phyloP scores from a whole-genome alignment of 2,888 invertebrate species.

The Phoronis australis region DNA sequence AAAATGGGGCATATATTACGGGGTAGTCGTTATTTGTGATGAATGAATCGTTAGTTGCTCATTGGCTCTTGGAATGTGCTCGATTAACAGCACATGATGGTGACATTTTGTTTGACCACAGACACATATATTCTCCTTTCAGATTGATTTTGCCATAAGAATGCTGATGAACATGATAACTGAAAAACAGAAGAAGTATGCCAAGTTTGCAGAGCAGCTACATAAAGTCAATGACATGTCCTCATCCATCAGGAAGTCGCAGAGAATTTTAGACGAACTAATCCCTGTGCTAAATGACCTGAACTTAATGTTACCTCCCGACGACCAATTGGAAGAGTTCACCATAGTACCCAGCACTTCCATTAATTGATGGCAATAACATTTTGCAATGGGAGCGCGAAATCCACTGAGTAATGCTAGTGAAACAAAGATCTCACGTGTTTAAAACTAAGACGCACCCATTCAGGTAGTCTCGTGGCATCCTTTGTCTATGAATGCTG shows the following conservation, averaged over 20 bases:
- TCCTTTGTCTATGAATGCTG: too few relatives aligned
- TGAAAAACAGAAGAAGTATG: conserved; percentile 78
- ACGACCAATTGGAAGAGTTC: conserved; percentile 80
- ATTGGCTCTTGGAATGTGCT: too few relatives aligned
- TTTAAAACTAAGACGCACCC: too few relatives aligned
- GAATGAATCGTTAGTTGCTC: too few relatives aligned
- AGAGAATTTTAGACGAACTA: conserved; percentile 75
- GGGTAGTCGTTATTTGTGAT: too few relatives aligned
- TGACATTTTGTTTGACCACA: not conserved
- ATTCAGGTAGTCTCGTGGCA: too few relatives aligned
- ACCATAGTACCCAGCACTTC: not conserved
- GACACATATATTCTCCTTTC: conserved; percentile 13
- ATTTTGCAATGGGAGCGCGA: too few relatives aligned
- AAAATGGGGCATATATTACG: too few relatives aligned
- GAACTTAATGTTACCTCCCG: conserved; percentile 74
- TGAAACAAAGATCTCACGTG: too few relatives aligned
- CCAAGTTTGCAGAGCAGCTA: conserved; percentile 79
- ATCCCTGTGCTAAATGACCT: conserved; percentile 79
- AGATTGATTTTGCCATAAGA: conserved; percentile 70
- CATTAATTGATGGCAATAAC: not conserved
- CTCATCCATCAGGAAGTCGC: conserved; percentile 75
- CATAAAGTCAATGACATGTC: conserved; percentile 77
- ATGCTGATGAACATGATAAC: conserved; percentile 66
- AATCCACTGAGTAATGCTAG: too few relatives aligned
- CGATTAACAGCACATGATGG: too few relatives aligned